Conservation (phyloP, 2,113 vertebrate genomes). For the Stercorarius parasiticus region DNA sequence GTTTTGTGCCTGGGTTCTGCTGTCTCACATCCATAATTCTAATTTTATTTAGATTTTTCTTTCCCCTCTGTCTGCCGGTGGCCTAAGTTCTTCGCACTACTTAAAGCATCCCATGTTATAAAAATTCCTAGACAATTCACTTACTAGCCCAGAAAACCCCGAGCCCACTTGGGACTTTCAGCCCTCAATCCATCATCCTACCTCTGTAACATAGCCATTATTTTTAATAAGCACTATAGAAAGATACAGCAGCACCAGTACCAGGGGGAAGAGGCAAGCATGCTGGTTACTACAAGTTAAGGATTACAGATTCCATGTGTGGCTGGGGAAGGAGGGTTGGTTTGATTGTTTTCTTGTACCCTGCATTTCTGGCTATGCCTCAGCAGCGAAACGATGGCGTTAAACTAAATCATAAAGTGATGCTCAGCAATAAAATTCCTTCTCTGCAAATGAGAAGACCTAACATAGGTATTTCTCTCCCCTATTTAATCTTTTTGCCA, state of each 20-base stretch:
- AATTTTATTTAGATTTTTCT: background rate
- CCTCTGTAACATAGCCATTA: slow-evolving; percentile 35
- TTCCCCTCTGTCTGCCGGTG: background rate
- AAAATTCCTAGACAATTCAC: slow-evolving; percentile 50
- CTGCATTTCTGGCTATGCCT: background rate
- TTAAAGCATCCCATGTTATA: background rate
- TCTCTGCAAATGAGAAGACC: background rate
- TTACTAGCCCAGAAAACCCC: slow-evolving; percentile 30
- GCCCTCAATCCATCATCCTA: slow-evolving; percentile 47
- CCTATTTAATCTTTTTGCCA: background rate
- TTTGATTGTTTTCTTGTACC: background rate
- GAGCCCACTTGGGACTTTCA: background rate
- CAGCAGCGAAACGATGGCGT: background rate
- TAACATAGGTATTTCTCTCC: background rate
- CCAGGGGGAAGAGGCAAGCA: background rate
- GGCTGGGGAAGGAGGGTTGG: background rate
- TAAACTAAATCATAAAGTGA: background rate
- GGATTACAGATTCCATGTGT: slow-evolving; percentile 12
- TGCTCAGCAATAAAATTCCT: background rate
- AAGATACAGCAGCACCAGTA: slow-evolving; percentile 16
- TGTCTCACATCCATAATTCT: background rate
- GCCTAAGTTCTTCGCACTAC: background rate
- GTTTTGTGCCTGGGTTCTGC: background rate
- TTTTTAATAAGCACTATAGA: slow-evolving; percentile 65
- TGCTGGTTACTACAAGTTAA: background rate